A percentile compares a stretch with the other conserved stretches of the same genome.
Conservation (phyloP, 1,140 invertebrate species). For the Nasonia longicornis region DNA sequence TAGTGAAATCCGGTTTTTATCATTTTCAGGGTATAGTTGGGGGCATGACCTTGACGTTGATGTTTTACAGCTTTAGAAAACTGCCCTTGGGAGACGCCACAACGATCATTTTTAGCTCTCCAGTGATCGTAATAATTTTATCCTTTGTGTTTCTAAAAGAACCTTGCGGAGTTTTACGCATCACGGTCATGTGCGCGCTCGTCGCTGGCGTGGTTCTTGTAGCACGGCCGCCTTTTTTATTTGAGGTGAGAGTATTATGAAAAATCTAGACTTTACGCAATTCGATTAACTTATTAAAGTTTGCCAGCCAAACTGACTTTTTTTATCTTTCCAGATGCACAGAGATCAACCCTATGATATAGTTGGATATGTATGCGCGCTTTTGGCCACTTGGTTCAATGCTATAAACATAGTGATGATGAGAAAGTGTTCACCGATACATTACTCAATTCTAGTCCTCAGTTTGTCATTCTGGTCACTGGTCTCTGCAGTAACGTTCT, state of each 20-base stretch:
- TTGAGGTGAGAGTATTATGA: constrained; percentile 58
- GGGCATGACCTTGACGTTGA: constrained; percentile 66
- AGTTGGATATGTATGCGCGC: constrained; percentile 67
- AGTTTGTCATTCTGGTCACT: constrained; percentile 69
- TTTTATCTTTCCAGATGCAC: constrained; percentile 51
- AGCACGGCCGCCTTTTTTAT: constrained; percentile 70
- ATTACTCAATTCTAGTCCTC: constrained; percentile 68
- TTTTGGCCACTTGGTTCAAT: constrained; percentile 68
- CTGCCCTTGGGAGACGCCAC: constrained; percentile 73
- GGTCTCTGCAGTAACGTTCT: constrained; percentile 59
- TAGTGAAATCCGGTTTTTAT: background rate
- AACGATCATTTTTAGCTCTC: constrained; percentile 73
- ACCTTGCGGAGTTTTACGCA: constrained; percentile 71
- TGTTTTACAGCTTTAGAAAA: constrained; percentile 71
- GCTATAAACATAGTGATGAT: constrained; percentile 71
- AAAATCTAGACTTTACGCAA: background rate
- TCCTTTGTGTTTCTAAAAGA: constrained; percentile 72
- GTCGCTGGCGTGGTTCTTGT: constrained; percentile 70
- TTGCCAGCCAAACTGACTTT: background rate
- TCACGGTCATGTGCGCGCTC: constrained; percentile 68
- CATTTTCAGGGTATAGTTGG: constrained; percentile 68
- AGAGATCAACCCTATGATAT: constrained; percentile 61
- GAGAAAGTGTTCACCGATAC: constrained; percentile 70
- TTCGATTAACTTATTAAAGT: background rate
- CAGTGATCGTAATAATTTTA: constrained; percentile 71